phyloP scores from a whole-genome alignment of 1,140 invertebrate genomes.

The Sycobia sp. region DNA sequence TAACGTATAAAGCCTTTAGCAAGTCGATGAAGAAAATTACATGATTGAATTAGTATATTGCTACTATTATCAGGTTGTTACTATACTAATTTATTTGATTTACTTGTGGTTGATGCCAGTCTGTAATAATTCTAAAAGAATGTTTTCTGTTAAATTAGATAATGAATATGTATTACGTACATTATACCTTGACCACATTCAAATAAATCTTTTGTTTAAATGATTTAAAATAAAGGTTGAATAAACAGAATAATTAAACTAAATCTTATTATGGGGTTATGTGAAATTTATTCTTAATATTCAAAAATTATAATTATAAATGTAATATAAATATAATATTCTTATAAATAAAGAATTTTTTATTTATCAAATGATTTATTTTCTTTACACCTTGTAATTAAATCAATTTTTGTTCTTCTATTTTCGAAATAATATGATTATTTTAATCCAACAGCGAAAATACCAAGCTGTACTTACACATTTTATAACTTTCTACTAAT shows the following conservation, averaged over 20 bases:
- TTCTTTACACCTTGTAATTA: no score
- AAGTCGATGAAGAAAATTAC: slow-evolving; percentile 25
- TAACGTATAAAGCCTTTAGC: slow-evolving; percentile 13
- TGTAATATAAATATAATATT: slow-evolving; percentile 54
- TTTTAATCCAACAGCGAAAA: no score
- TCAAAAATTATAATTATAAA: slow-evolving; percentile 40
- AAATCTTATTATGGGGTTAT: slow-evolving; percentile 40
- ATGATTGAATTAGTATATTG: slow-evolving; percentile 24
- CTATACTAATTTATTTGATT: slow-evolving; percentile 29
- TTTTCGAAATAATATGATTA: no score
- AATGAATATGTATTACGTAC: not conserved
- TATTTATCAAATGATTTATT: slow-evolving; percentile 49
- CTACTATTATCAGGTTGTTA: slow-evolving; percentile 25
- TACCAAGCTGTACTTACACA: no score
- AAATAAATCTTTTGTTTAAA: slow-evolving; percentile 9
- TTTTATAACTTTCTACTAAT: no score
- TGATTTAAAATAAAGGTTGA: not conserved
- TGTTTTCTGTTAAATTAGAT: slow-evolving; percentile 1
- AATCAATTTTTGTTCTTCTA: no score
- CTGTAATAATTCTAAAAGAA: slow-evolving; percentile 5
- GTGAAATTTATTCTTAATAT: slow-evolving; percentile 47
- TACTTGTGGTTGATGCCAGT: not conserved
- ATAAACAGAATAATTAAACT: slow-evolving; percentile 33
- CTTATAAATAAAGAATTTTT: slow-evolving; percentile 56
- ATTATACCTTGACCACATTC: slow-evolving; percentile 1